Evolutionary conservation across 2,888 invertebrate genomes (phyloP).

Genomic region (Tryphoninae sp.): DNA sequence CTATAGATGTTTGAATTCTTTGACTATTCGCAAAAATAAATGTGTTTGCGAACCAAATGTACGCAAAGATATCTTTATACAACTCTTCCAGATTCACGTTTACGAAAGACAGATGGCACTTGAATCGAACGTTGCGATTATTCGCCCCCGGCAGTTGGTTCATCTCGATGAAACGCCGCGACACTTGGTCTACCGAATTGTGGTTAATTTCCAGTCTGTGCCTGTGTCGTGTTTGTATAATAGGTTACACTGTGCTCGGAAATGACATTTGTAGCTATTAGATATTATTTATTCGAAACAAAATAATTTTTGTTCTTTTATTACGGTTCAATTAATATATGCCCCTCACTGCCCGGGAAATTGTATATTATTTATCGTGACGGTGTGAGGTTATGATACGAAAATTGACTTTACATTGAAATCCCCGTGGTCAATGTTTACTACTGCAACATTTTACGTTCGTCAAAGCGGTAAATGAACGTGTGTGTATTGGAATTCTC

Average conservation of each 20-base stretch:
- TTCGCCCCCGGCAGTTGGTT: conserved; percentile 24
- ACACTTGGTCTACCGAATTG: conserved; percentile 61
- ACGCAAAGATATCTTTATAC: too few relatives aligned
- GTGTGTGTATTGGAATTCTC: neutral
- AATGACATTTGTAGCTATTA: conserved; percentile 78
- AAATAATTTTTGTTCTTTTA: conserved; percentile 67
- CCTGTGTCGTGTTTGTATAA: conserved; percentile 79
- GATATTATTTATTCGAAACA: conserved; percentile 72
- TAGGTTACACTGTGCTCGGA: conserved; percentile 78
- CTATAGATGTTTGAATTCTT: too few relatives aligned
- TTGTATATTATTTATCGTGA: conserved; percentile 71
- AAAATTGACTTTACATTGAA: conserved; percentile 69
- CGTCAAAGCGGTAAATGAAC: conserved; percentile 69
- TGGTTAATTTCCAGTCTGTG: conserved; percentile 71
- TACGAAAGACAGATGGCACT: conserved; percentile 34
- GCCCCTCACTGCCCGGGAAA: conserved; percentile 61
- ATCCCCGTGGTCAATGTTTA: conserved; percentile 74
- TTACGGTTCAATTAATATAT: conserved; percentile 63
- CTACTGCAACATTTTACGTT: conserved; percentile 67
- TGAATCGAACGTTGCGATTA: conserved; percentile 10
- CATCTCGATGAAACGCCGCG: conserved; percentile 40
- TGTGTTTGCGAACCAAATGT: too few relatives aligned
- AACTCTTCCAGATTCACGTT: too few relatives aligned
- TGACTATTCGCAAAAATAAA: too few relatives aligned
- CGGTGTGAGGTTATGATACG: conserved; percentile 77